Conservation (phyloP, 2,113 vertebrate genomes). For the Lasiurus borealis region DNA sequence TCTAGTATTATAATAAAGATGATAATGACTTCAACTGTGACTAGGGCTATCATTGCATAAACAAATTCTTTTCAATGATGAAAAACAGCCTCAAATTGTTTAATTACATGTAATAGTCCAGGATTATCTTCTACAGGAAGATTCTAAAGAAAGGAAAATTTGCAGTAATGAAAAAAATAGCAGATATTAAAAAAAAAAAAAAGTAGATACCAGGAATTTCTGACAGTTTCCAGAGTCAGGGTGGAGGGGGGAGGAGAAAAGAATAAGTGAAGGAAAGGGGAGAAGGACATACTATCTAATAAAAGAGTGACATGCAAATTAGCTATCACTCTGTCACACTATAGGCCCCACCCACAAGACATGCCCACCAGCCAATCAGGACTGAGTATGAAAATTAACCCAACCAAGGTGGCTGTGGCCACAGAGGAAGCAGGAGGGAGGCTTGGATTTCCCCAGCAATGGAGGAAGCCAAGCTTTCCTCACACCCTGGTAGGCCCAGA, state of each 20-base stretch:
- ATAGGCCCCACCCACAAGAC: too few relatives aligned
- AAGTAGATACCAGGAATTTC: slow-evolving; percentile 2
- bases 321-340: too few relatives aligned
- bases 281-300: background rate
- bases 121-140: background rate
- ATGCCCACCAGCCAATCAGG: too few relatives aligned
- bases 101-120: background rate
- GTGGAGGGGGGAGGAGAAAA: background rate
- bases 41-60: background rate
- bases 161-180: background rate
- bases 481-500: too few relatives aligned
- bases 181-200: background rate
- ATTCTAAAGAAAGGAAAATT: background rate
- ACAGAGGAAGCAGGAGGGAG: too few relatives aligned
- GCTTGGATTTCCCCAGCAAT: too few relatives aligned
- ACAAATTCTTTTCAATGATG: background rate
- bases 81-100: background rate
- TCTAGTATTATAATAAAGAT: background rate
- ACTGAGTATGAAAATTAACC: too few relatives aligned
- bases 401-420: too few relatives aligned
- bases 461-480: too few relatives aligned
- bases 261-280: background rate
- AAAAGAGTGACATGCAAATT: too few relatives aligned
- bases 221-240: background rate
- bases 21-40: background rate